Evolutionary conservation across 2,113 vertebrate genomes (phyloP).

Genomic region (Fregetta grallaria): DNA sequence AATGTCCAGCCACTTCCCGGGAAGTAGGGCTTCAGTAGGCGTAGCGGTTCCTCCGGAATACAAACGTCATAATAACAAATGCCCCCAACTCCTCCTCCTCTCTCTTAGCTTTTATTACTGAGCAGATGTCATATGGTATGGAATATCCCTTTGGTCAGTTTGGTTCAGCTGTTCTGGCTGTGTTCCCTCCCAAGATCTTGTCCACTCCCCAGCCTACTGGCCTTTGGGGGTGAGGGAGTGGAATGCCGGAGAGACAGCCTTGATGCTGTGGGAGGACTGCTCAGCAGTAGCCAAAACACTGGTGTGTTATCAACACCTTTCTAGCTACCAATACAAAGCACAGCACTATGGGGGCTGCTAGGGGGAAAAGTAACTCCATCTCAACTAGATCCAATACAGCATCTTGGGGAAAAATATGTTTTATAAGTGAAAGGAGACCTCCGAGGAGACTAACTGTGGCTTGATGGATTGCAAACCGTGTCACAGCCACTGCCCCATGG

Average conservation of each 20-base stretch:
- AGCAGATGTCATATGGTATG: background rate
- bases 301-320: no score
- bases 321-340: no score
- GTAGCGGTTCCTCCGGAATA: background rate
- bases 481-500: background rate
- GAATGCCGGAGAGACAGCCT: no score
- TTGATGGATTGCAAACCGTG: background rate
- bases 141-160: no score
- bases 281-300: no score
- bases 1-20: background rate
- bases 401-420: background rate
- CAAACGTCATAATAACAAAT: background rate
- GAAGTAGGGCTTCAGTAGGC: background rate
- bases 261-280: no score
- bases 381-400: background rate
- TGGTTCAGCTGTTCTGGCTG: no score
- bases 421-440: background rate
- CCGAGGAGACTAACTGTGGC: fast-evolving
- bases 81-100: background rate
- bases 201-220: no score
- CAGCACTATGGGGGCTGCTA: no score
- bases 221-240: no score
- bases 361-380: no score
- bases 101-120: background rate
- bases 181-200: no score